Evolutionary conservation across 2,888 invertebrate genomes (phyloP).

Genomic region (Drosophila koepferae): DNA sequence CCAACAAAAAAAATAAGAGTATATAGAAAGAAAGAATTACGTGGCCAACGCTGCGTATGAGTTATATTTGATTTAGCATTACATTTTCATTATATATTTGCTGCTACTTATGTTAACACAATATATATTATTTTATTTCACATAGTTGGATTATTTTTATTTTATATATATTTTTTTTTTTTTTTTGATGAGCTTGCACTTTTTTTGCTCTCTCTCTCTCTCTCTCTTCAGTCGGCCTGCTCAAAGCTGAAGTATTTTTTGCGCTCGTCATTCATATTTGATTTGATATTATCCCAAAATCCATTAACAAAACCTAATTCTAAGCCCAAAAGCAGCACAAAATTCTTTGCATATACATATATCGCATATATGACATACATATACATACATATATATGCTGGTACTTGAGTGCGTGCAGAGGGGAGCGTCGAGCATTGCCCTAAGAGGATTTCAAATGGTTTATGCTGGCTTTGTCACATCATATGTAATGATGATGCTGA

Average conservation of each 20-base stretch:
- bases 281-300: constrained; percentile 32
- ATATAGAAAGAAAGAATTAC: not conserved
- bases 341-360: constrained; percentile 8
- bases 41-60: constrained; percentile 57
- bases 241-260: constrained; percentile 7
- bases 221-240: not conserved
- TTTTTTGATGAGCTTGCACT: constrained; percentile 44
- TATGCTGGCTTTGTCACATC: constrained; percentile 9
- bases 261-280: constrained; percentile 51
- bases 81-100: constrained; percentile 34
- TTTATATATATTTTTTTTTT: not conserved
- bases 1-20: constrained; percentile 27
- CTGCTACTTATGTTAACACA: constrained; percentile 50
- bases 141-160: constrained; percentile 1
- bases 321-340: constrained; percentile 5
- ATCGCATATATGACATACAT: not conserved
- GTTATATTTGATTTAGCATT: constrained; percentile 64
- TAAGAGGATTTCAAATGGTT: constrained; percentile 4
- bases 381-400: not conserved
- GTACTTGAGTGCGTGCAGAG: not conserved
- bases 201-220: constrained; percentile 7
- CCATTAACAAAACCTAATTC: constrained; percentile 36
- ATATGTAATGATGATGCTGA: not conserved
- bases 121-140: constrained; percentile 41
- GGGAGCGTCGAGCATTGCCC: not conserved